Base-by-base conservation (phyloP, 2,797 vertebrate species). In the Siniperca obscura region DNA sequence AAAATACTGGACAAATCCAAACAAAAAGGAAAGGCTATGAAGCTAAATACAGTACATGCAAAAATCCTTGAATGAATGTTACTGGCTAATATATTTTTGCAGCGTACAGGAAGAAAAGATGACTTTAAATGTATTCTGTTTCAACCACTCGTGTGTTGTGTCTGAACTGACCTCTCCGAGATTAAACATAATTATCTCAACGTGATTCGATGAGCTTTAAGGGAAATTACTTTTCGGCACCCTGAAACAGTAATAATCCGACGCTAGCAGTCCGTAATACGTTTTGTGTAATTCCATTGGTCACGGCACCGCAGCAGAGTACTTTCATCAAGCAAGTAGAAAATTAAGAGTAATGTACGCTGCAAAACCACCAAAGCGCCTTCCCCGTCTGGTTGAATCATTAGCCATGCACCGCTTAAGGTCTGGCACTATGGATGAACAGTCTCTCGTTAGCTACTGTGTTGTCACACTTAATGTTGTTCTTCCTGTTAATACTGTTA, bases 41-140 rank as follows among this genome's bases (percentile, higher is more conserved):
- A 84, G 86, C 81, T 90, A 87, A 91, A 90, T 90, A 92, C 89
- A 90, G 88, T 84, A 87, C 91, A 94, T 91, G 92, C 90, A 90
- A 75, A 89, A 83, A 81, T 74, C 85, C 74, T 86, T 82, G 81
- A 86, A 86, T 86, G 82, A 74, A 81, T 68, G 79, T 89, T 73
- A 60, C 61, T 86, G 83, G 81, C 83, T 88, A 88, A 89, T 79
- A 76, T 60, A 85, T 83, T 86, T 83, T 86, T 82, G 85, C 77
- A 70, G 71, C 87, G 81, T 79, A 68, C 56, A 83, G 65, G 76
- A 84, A 83, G 71, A 74, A 81, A 79, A 59, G 60, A 82, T 70
- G 62, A 90, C 80, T 76, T 76, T 67, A 69, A 84, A 83, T 42
- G 46, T 80, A 74, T 84, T 85, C 62, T 73, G 50, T 82, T 89